phyloP scores from a whole-genome alignment of 2,797 vertebrate species.

The Falco biarmicus region DNA sequence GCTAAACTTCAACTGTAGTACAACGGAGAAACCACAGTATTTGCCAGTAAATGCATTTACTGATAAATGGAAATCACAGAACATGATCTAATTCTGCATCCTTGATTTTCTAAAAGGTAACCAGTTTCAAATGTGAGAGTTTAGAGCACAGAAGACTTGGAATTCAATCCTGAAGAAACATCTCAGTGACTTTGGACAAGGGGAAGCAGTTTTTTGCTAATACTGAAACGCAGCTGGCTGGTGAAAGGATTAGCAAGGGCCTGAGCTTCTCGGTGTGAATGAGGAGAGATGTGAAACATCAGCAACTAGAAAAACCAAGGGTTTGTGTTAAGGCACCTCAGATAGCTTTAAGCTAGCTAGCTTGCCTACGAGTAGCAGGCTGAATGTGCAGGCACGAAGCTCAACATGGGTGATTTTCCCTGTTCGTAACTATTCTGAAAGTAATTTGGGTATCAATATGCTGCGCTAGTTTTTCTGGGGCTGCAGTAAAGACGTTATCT shows the following conservation, averaged over 20 bases:
- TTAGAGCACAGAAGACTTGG: not conserved
- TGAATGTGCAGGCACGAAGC: not conserved
- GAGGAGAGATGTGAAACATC: not conserved
- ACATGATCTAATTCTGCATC: not conserved
- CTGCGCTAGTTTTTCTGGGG: not conserved
- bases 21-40: not conserved
- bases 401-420: not conserved
- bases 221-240: not conserved
- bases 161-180: not conserved
- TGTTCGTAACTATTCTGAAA: not conserved
- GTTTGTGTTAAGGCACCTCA: not conserved
- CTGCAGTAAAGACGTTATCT: not conserved
- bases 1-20: not conserved
- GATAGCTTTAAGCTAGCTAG: not conserved
- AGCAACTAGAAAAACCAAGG: not conserved
- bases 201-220: constrained; percentile 24
- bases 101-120: not conserved
- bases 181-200: constrained; percentile 6
- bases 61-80: constrained; percentile 20
- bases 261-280: not conserved
- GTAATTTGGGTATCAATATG: not conserved
- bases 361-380: not conserved
- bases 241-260: constrained; percentile 24
- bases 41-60: not conserved
- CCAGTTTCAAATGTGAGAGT: not conserved